Base-by-base conservation (phyloP, 2,797 vertebrate species). In the Acanthurus leucopareius region DNA sequence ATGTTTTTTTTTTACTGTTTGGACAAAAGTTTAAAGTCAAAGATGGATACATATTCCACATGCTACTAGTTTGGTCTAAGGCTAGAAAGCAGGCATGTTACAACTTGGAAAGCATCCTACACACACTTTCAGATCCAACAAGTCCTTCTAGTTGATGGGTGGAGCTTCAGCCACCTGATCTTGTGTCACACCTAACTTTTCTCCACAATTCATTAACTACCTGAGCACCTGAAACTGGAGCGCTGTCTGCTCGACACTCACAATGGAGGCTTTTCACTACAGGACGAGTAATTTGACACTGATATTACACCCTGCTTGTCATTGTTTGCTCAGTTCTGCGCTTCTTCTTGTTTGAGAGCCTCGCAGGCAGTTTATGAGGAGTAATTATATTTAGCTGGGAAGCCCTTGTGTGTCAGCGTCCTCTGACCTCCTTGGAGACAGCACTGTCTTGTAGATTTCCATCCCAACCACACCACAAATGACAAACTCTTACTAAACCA, bases 371-470 rank as follows among this genome's bases (percentile, higher is more conserved):
- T 73, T 86, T 76, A 65, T 74, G 51, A 59, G 2, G 13, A 59
- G 42, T 44, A 16, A 73, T 82, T 77, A 74, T 71, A 66, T 72
- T 84, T 66, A 78, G 80, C 57, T 25, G 22, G 56, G 78, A 84
- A 80, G 44, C 28, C 48, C 52, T 58, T 28, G 69, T 63, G 10
- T 84, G 68, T 56, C n/a, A 0, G 38, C 10, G n/a, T 11, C 78
- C 84, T 83, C 67, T 86, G 64, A 84, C 86, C 83, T 69, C 48
- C 25, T 69, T 81, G 81, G 76, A 77, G 7, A 13, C 64, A 5
- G 3, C 7, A 0, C 32, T 15, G 73, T 80, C 74, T 75, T 53
- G 82, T 87, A 90, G 66, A 76, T 88, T 93, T 92, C 88, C 86
- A 83, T 56, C 54, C 70, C 8, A 53, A 22, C 73, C 49, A 5